phyloP scores from a whole-genome alignment of 2,797 vertebrate species.

The Cyclura pinguis region DNA sequence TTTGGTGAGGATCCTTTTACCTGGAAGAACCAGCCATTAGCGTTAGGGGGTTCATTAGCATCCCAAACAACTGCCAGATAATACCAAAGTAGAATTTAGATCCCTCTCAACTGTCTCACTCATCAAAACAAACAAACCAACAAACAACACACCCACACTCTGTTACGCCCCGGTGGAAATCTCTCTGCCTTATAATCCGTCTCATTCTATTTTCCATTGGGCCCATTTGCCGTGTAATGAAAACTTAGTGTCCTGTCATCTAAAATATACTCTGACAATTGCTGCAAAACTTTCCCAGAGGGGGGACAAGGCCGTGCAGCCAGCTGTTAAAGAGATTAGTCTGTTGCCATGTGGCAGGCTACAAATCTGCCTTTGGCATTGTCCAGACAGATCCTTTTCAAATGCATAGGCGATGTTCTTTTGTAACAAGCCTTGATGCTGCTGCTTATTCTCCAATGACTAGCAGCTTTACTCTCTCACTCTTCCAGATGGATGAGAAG shows the following conservation, averaged over 20 bases:
- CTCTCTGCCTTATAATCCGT: slow-evolving; percentile 48
- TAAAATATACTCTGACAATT: slow-evolving; percentile 59
- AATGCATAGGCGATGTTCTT: not conserved
- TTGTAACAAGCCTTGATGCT: not conserved
- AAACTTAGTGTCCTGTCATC: slow-evolving; percentile 52
- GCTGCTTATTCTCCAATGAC: not conserved
- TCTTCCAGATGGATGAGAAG: not conserved
- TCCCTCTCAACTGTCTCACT: slow-evolving; percentile 20
- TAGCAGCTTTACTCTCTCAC: not conserved
- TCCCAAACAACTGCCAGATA: not conserved
- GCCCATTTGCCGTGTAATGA: slow-evolving; percentile 42
- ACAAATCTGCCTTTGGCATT: not conserved
- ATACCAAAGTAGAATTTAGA: not conserved
- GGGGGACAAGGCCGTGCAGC: slow-evolving; percentile 13
- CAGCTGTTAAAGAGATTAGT: slow-evolving; percentile 30
- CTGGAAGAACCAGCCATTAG: not conserved
- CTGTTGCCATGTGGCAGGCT: not conserved
- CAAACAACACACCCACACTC: not conserved
- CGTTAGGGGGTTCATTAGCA: not conserved
- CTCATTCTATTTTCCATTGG: slow-evolving; percentile 13
- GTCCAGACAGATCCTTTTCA: not conserved
- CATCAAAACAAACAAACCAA: slow-evolving; percentile 1
- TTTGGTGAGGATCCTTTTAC: not conserved
- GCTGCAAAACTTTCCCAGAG: slow-evolving; percentile 44
- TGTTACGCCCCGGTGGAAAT: slow-evolving; percentile 22